Evolutionary conservation across 2,113 vertebrate species (phyloP), one percentile per base, ranked within the genome.

Genomic region (Aramus guarauna): DNA sequence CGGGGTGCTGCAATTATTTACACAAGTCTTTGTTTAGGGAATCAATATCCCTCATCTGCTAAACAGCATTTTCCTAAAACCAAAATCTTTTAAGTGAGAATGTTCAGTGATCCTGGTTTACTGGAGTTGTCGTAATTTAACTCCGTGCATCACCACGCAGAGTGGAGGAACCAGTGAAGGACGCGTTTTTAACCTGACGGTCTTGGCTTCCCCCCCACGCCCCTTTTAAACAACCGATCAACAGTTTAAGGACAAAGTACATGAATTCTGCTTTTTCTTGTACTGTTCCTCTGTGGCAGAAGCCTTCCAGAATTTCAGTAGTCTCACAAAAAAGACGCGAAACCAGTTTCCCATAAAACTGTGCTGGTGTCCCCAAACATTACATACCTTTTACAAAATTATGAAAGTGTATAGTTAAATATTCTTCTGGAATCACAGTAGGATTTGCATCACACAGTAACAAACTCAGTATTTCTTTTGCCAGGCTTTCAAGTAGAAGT

Each of bases 391-490:
- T 6, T 53, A 53, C 26, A 30, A 14, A 19, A 12, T 10, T 19
- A 32, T 32, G 27, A 55, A 55, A 30, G 16, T 9, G 20, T 30
- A 14, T 9, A 36, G 47, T 29, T 60, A 83, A 73, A 26, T 74
- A 62, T 20, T 32, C 48, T 39, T 50, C 52, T 1, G 1, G 36
- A 23, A 73, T 43, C 41, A 60, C 6, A 55, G 3, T 2, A 52
- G 5, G 64, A 43, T 4, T 37, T 3, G 14, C 18, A 22, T 0
- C 15, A 6, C 9, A 24, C 5, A 45, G 6, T 6, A 60, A 43
- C 27, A 43, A 17, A 12, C 21, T 36, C 34, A 18, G 0, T 14
- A 66, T 32, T 36, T 50, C 39, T 72, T 71, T 48, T 32, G 15
- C 7, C 30, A 30, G 47, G n/a, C 26, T 66, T 83, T 39, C 27